Percentiles rank a stretch among this genome's conserved stretches.
Conservation (phyloP, 2,113 vertebrate species). For the Glaucomys volans region DNA sequence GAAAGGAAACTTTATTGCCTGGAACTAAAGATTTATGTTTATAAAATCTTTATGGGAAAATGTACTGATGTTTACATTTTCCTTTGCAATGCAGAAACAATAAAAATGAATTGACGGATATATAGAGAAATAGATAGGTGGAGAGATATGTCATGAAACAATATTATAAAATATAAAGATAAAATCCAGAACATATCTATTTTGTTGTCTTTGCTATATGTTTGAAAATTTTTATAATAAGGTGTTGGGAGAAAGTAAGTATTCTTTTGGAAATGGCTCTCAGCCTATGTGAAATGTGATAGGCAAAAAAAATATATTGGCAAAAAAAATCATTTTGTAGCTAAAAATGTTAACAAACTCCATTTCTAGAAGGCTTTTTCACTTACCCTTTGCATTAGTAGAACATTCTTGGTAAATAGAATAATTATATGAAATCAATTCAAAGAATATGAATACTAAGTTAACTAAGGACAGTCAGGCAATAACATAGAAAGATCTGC, state of each 20-base stretch:
- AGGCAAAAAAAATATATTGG: no score
- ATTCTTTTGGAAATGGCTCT: no score
- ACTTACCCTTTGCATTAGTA: no score
- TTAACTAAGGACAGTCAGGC: no score
- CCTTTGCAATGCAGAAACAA: background rate
- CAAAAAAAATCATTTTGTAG: no score
- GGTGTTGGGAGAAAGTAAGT: background rate
- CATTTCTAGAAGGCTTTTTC: no score
- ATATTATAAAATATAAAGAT: background rate
- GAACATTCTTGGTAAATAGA: no score
- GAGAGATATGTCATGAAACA: background rate
- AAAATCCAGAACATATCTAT: background rate
- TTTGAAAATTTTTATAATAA: constrained; percentile 45
- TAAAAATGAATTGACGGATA: background rate
- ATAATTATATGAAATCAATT: no score
- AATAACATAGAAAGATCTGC: no score
- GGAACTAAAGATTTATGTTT: constrained; percentile 23
- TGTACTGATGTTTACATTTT: background rate
- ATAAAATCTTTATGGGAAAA: constrained; percentile 14
- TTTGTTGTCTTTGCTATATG: background rate
- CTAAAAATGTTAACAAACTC: no score
- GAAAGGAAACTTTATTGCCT: constrained; percentile 29
- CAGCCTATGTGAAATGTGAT: no score
- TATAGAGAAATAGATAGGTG: background rate
- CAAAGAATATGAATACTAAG: no score